Conservation (phyloP, 2,113 vertebrate species). For the Callionymus lyra region DNA sequence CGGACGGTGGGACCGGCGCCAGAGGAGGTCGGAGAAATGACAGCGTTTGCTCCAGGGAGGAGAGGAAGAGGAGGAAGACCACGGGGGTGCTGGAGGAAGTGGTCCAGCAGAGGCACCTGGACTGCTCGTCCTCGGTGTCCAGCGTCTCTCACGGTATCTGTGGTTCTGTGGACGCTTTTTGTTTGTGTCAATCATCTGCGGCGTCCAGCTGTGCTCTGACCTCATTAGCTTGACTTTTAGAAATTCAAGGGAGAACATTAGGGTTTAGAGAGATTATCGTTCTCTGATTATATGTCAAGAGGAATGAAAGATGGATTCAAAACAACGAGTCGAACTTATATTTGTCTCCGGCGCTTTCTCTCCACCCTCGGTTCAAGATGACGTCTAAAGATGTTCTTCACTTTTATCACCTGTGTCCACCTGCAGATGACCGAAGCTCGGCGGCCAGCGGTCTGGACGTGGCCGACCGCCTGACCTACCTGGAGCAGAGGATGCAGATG, state of each 20-base stretch:
- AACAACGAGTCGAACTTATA: too few species aligned
- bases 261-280: slow-evolving; percentile 2
- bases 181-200: slow-evolving; percentile 30
- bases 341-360: too few species aligned
- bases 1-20: slow-evolving; percentile 3
- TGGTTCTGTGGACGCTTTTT: slow-evolving; percentile 13
- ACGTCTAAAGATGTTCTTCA: too few species aligned
- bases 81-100: slow-evolving; percentile 17
- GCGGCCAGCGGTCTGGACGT: slow-evolving; percentile 86
- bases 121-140: slow-evolving; percentile 26
- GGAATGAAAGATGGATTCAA: too few species aligned
- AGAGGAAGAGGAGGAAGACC: slow-evolving; percentile 54
- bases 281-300: slow-evolving; percentile 3
- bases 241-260: not conserved
- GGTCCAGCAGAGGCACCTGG: slow-evolving; percentile 12
- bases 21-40: slow-evolving; percentile 38
- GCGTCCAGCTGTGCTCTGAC: slow-evolving; percentile 48
- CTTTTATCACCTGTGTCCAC: not conserved
- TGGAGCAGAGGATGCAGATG: slow-evolving; percentile 96
- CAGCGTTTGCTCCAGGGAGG: slow-evolving; percentile 32
- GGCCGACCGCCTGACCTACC: slow-evolving; percentile 82
- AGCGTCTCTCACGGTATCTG: slow-evolving; percentile 33
- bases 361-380: too few species aligned
- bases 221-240: slow-evolving; percentile 32
- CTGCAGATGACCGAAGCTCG: slow-evolving; percentile 84